Conservation (phyloP, 1,140 invertebrate species). For the Idris sp. region DNA sequence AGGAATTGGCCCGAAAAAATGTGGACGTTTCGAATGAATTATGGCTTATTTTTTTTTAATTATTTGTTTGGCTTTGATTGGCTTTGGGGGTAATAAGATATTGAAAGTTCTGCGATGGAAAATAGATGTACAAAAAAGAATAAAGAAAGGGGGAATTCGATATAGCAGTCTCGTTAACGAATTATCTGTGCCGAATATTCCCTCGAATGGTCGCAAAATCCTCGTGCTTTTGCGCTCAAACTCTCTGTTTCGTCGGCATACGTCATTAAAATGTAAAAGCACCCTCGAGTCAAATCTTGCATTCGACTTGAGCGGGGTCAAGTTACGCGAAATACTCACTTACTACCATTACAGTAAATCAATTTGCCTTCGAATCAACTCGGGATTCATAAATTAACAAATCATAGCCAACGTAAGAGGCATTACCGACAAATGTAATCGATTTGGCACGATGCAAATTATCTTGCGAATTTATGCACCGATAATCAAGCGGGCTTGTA, state of each 20-base stretch:
- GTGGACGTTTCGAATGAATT: constrained; percentile 20
- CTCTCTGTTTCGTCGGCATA: too few relatives aligned
- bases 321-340: constrained; percentile 42
- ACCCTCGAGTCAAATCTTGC: constrained; percentile 54
- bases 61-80: constrained; percentile 31
- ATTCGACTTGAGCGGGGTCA: constrained; percentile 50
- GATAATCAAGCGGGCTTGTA: constrained; percentile 40
- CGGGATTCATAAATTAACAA: constrained; percentile 50
- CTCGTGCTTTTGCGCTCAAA: too few relatives aligned
- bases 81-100: constrained; percentile 16
- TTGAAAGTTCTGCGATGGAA: background rate
- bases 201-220: constrained; percentile 32
- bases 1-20: constrained; percentile 23
- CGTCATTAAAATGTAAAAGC: constrained; percentile 60
- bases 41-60: constrained; percentile 39
- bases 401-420: constrained; percentile 38
- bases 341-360: constrained; percentile 48
- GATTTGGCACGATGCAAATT: constrained; percentile 52
- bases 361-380: constrained; percentile 49
- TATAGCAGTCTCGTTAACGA: constrained; percentile 52
- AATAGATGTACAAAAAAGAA: background rate
- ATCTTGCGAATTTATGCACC: constrained; percentile 46
- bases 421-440: constrained; percentile 37
- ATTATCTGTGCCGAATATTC: constrained; percentile 46
- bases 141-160: constrained; percentile 21